These are phyloP conservation scores for Orius insidiosus DNA, from an alignment of 1,140 invertebrate species.

Conservation along the genomic window DNA sequence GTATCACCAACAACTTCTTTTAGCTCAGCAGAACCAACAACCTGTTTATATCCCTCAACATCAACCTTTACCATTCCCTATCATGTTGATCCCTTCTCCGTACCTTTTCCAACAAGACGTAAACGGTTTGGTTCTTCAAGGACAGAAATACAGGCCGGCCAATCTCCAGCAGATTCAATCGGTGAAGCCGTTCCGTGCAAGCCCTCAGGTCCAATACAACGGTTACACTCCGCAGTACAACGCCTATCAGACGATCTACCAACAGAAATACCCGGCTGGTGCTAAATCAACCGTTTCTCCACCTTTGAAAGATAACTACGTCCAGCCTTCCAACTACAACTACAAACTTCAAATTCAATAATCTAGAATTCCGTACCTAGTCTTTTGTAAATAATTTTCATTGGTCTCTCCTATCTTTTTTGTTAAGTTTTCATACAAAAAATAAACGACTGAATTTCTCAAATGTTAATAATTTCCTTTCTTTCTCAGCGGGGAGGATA, in stretches of 20 bases:
- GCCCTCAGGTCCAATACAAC: slow-evolving; percentile 1
- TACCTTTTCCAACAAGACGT: slow-evolving; percentile 7
- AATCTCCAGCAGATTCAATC: slow-evolving; percentile 2
- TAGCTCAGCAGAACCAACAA: slow-evolving; percentile 2
- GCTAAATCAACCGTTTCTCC: slow-evolving; percentile 8
- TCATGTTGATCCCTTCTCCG: slow-evolving; percentile 6
- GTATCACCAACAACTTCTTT: slow-evolving; percentile 4
- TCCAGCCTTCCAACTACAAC: neutral
- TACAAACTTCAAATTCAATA: slow-evolving; percentile 3
- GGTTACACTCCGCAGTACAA: slow-evolving; percentile 1
- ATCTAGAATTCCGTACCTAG: neutral
- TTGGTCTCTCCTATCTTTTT: neutral
- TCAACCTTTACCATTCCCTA: slow-evolving; percentile 2
- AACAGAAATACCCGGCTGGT: slow-evolving; percentile 2
- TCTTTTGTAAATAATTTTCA: slow-evolving; percentile 1
- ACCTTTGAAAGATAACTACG: slow-evolving; percentile 9
- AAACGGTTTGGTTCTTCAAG: neutral
- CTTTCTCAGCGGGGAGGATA: too few species aligned
- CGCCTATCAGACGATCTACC: slow-evolving; percentile 6
- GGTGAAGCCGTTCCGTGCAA: neutral
- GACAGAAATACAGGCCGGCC: slow-evolving; percentile 3
- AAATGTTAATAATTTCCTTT: too few species aligned
- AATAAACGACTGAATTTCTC: too few species aligned
- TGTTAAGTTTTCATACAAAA: slow-evolving; percentile 2
- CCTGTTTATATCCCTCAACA: slow-evolving; percentile 5